Evolutionary conservation across 2,797 vertebrate species (phyloP).

Genomic region (Microctenopoma stevenorrisi): DNA sequence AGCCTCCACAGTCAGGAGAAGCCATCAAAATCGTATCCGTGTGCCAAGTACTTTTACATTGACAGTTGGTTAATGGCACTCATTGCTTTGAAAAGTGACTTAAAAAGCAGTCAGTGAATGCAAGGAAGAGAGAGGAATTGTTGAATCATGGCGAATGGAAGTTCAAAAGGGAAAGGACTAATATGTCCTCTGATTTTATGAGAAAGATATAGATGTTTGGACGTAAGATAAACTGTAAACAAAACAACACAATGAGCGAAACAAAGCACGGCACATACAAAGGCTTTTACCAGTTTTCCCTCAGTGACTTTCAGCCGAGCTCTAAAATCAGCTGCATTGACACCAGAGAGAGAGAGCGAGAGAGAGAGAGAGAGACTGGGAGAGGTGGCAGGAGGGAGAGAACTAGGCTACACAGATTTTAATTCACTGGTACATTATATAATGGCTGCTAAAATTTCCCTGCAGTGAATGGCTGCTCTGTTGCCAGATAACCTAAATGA

Average conservation of each 20-base stretch:
- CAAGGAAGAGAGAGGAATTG: slow-evolving; percentile 13
- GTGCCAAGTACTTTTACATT: slow-evolving; percentile 34
- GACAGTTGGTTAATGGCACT: slow-evolving; percentile 64
- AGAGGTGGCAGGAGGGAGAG: slow-evolving; percentile 24
- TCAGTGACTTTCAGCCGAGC: slow-evolving; percentile 31
- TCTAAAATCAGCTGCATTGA: slow-evolving; percentile 52
- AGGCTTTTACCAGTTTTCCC: slow-evolving; percentile 22
- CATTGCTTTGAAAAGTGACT: slow-evolving; percentile 62
- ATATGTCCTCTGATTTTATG: slow-evolving; percentile 12
- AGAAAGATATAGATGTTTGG: slow-evolving; percentile 25
- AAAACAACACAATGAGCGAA: slow-evolving; percentile 43
- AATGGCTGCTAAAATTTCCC: slow-evolving; percentile 42
- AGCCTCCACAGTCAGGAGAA: slow-evolving; percentile 35
- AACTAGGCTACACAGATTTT: slow-evolving; percentile 32
- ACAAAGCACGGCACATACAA: slow-evolving; percentile 12
- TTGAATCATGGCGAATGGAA: slow-evolving; percentile 34
- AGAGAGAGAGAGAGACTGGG: slow-evolving; percentile 14
- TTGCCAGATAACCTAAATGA: slow-evolving; percentile 49
- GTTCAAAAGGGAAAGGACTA: not conserved
- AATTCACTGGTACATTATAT: slow-evolving; percentile 52
- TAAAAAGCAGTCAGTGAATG: slow-evolving; percentile 50
- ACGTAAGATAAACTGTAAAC: slow-evolving; percentile 44
- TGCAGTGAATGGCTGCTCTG: slow-evolving; percentile 26
- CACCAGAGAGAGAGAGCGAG: slow-evolving; percentile 13
- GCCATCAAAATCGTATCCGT: slow-evolving; percentile 60